phyloP scores from a whole-genome alignment of 2,888 invertebrate genomes.

The Nebria salina region DNA sequence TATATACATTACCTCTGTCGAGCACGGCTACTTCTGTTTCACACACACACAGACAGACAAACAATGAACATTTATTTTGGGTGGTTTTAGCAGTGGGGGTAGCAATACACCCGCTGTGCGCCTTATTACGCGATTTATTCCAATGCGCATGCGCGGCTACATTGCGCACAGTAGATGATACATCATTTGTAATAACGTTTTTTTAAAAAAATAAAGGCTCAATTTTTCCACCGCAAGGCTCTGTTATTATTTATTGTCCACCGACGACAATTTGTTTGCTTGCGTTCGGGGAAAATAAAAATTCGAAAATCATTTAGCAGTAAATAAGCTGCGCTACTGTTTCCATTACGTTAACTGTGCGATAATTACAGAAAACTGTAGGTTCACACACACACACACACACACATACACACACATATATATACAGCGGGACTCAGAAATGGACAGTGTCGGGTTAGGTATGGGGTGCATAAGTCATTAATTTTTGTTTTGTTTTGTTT shows the following conservation, averaged over 20 bases:
- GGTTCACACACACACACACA: background rate
- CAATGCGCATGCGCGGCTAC: background rate
- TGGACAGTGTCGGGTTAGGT: background rate
- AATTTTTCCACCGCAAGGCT: no score
- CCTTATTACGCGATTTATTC: slow-evolving; percentile 4
- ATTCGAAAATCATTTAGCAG: slow-evolving; percentile 46
- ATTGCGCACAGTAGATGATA: background rate
- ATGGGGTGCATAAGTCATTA: slow-evolving; percentile 37
- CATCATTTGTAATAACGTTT: background rate
- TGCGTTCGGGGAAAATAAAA: slow-evolving; percentile 7
- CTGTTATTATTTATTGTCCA: slow-evolving; percentile 8
- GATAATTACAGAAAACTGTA: background rate
- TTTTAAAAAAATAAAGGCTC: background rate
- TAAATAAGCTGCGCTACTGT: slow-evolving; percentile 30
- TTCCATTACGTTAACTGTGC: background rate
- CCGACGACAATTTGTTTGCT: slow-evolving; percentile 5
- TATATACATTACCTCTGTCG: no score
- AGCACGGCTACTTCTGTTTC: no score
- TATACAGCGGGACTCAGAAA: background rate
- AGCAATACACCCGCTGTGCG: background rate
- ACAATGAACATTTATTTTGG: no score
- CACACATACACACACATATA: background rate
- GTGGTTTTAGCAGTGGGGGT: no score
- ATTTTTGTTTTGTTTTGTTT: slow-evolving; percentile 18
- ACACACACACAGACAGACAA: no score